Conservation (phyloP, 1,140 invertebrate species). For the Hylaeus anthracinus region DNA sequence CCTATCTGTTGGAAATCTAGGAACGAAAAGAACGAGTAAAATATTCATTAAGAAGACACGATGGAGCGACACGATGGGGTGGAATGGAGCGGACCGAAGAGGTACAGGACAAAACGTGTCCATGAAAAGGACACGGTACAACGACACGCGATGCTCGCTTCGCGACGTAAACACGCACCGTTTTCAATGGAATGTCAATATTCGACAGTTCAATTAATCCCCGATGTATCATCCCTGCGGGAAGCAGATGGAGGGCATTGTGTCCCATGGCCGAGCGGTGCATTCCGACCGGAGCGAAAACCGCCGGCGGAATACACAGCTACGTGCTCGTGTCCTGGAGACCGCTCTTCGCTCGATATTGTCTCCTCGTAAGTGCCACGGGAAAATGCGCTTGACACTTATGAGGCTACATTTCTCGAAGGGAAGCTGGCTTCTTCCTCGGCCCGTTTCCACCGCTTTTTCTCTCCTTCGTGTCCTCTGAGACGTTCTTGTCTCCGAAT, state of each 20-base stretch:
- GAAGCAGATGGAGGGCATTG: conserved; percentile 24
- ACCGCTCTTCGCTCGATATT: conserved; percentile 38
- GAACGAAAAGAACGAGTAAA: background rate
- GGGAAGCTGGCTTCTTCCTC: too few relatives aligned
- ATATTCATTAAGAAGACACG: background rate
- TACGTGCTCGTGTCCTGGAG: conserved; percentile 11
- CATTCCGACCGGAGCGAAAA: conserved; percentile 35
- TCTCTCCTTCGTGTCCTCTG: background rate
- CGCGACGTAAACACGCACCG: conserved; percentile 44
- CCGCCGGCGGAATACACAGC: conserved; percentile 16
- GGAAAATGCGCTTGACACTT: conserved; percentile 47
- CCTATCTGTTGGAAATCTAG: too few relatives aligned
- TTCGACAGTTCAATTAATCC: conserved; percentile 68
- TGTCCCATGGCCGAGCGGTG: conserved; percentile 10
- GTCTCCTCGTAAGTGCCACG: conserved; percentile 41
- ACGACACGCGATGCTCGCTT: conserved; percentile 10
- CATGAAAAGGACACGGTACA: background rate
- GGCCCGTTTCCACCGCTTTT: background rate
- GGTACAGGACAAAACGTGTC: background rate
- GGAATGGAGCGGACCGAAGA: too few relatives aligned
- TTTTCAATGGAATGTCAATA: conserved; percentile 62
- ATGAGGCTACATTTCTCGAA: conserved; percentile 46
- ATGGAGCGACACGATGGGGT: too few relatives aligned
- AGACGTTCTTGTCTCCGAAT: background rate
- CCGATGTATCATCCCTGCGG: conserved; percentile 47